Percentiles rank a stretch among this genome's conserved stretches.
Conservation (phyloP, 2,888 invertebrate genomes). For the Hesperia comma region DNA sequence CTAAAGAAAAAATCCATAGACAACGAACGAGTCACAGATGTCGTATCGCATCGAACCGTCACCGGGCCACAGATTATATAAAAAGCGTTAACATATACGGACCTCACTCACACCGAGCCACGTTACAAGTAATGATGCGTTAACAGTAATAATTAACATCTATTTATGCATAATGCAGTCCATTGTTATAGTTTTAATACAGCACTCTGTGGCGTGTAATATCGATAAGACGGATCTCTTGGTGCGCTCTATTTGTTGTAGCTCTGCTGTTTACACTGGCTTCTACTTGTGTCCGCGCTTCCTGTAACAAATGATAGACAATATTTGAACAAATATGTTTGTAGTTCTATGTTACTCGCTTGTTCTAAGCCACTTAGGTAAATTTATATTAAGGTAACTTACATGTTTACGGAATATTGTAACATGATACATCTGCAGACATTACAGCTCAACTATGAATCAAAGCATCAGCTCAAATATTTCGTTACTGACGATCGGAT, state of each 20-base stretch:
- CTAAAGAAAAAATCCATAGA: constrained; percentile 29
- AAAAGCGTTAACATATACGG: constrained; percentile 66
- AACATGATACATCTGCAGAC: too few relatives aligned
- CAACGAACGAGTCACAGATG: constrained; percentile 37
- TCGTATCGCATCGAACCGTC: constrained; percentile 50
- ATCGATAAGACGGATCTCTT: constrained; percentile 59
- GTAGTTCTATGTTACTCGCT: too few relatives aligned
- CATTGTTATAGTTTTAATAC: constrained; percentile 54
- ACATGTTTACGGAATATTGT: too few relatives aligned
- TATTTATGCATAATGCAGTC: constrained; percentile 72
- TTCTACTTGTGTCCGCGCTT: constrained; percentile 62
- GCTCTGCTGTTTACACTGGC: constrained; percentile 72
- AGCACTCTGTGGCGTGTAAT: constrained; percentile 59
- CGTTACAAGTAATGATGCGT: constrained; percentile 65
- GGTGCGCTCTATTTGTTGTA: constrained; percentile 65
- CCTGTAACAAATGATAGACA: constrained; percentile 53
- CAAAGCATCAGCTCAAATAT: too few relatives aligned
- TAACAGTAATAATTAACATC: constrained; percentile 71
- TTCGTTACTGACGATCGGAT: too few relatives aligned
- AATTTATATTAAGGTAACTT: too few relatives aligned
- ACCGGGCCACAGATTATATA: constrained; percentile 55
- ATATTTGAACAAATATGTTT: not conserved
- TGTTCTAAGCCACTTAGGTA: too few relatives aligned
- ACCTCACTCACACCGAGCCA: constrained; percentile 71
- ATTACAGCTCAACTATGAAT: too few relatives aligned